Percentiles rank a stretch among this genome's conserved stretches.
phyloP scores from a whole-genome alignment of 2,797 vertebrate genomes.

The Morus bassanus region DNA sequence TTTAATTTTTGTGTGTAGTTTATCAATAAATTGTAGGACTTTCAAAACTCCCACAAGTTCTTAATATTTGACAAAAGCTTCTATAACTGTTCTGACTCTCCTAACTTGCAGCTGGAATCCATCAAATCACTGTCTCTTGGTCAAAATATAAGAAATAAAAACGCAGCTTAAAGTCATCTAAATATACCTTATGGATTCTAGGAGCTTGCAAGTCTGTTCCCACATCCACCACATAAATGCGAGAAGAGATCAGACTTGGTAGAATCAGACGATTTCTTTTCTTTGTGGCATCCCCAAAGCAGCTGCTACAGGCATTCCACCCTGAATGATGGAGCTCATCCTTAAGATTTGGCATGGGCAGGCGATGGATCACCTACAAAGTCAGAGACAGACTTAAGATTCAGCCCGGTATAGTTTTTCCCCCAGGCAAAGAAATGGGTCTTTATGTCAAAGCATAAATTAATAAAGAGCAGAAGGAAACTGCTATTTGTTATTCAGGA shows the following conservation, averaged over 20 bases:
- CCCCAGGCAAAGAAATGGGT: neutral
- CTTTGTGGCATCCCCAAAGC: slow-evolving; percentile 83
- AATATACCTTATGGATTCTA: slow-evolving; percentile 82
- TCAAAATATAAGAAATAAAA: neutral
- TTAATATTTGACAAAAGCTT: neutral
- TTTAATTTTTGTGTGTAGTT: neutral
- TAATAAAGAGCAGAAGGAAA: neutral
- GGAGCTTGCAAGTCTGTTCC: slow-evolving; percentile 78
- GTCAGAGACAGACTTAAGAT: neutral
- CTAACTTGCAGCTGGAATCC: neutral
- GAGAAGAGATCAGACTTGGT: slow-evolving; percentile 88
- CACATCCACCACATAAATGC: slow-evolving; percentile 88
- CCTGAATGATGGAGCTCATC: slow-evolving; percentile 93
- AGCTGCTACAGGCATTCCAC: slow-evolving; percentile 96
- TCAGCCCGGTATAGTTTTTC: neutral
- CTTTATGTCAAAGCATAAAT: neutral
- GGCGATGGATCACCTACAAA: slow-evolving; percentile 88
- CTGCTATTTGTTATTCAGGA: neutral
- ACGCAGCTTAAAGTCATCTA: neutral
- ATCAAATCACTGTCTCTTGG: neutral
- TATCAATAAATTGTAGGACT: neutral
- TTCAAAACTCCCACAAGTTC: neutral
- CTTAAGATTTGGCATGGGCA: slow-evolving; percentile 86
- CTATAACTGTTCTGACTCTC: neutral
- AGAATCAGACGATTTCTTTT: slow-evolving; percentile 84